Conservation (phyloP, 2,888 invertebrate genomes). For the Tipula lateralis region DNA sequence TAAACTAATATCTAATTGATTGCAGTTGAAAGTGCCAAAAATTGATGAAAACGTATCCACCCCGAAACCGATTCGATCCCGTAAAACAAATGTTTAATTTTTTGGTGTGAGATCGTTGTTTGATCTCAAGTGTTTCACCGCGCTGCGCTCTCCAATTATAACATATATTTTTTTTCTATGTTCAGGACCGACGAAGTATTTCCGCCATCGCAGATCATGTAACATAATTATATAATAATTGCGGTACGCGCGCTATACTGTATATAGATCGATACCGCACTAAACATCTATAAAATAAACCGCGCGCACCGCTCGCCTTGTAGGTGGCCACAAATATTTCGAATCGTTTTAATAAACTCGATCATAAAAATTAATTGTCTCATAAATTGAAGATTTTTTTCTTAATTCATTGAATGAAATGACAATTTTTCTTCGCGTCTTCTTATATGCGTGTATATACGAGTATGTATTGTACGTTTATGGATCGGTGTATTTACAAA, state of each 20-base stretch:
- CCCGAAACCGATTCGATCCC: neutral
- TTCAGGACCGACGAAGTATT: neutral
- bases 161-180: neutral
- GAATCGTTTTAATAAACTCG: neutral
- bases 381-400: neutral
- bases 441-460: neutral
- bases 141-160: neutral
- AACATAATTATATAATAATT: neutral
- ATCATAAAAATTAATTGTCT: conserved; percentile 1
- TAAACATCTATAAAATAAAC: neutral
- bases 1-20: conserved; percentile 2
- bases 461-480: neutral
- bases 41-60: neutral
- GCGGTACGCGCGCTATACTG: neutral
- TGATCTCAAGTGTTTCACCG: neutral
- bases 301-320: neutral
- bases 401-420: conserved; percentile 19
- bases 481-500: neutral
- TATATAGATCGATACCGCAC: neutral
- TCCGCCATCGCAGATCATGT: neutral
- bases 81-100: conserved; percentile 24
- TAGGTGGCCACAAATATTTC: neutral
- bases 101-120: neutral
- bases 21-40: conserved; percentile 19
- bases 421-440: neutral